Percentiles rank a stretch among this genome's conserved stretches.
These are phyloP conservation scores for Trileptium ribeirensis DNA, from an alignment of 2,888 invertebrate genomes.

Conservation along the genomic window DNA sequence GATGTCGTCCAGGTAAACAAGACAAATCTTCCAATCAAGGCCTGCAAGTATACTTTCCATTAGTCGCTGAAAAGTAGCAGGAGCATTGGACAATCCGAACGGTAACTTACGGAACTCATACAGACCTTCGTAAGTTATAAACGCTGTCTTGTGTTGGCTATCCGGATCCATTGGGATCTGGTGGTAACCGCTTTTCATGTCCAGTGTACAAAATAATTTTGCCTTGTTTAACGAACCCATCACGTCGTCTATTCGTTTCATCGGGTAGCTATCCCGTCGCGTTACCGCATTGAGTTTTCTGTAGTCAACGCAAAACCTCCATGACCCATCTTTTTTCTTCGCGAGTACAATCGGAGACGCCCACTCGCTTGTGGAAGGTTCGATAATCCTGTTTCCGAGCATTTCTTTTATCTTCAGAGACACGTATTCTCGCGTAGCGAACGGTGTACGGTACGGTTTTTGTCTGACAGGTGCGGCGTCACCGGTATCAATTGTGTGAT, in stretches of 20 bases:
- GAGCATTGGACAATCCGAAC: constrained; percentile 32
- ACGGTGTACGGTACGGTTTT: not conserved
- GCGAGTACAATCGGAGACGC: not conserved
- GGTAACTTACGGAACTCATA: constrained; percentile 33
- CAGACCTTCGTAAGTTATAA: constrained; percentile 27
- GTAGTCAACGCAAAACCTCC: constrained; percentile 10
- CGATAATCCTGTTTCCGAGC: not conserved
- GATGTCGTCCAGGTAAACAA: constrained; percentile 16
- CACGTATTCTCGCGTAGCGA: not conserved
- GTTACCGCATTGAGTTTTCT: constrained; percentile 9
- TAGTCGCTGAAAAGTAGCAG: constrained; percentile 32
- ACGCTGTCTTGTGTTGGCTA: constrained; percentile 28
- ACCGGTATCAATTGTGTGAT: not conserved
- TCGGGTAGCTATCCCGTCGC: not conserved
- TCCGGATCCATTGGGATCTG: constrained; percentile 22
- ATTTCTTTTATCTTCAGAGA: not conserved
- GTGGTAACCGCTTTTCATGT: constrained; percentile 24
- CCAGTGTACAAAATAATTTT: constrained; percentile 20
- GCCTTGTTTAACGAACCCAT: not conserved
- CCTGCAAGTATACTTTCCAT: not conserved
- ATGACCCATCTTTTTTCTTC: constrained; percentile 5
- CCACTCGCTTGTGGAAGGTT: not conserved
- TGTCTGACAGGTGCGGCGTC: not conserved
- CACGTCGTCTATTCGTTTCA: not conserved
- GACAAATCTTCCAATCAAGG: not conserved